Conservation (phyloP, 2,888 invertebrate genomes). For the Phlogophora meticulosa region DNA sequence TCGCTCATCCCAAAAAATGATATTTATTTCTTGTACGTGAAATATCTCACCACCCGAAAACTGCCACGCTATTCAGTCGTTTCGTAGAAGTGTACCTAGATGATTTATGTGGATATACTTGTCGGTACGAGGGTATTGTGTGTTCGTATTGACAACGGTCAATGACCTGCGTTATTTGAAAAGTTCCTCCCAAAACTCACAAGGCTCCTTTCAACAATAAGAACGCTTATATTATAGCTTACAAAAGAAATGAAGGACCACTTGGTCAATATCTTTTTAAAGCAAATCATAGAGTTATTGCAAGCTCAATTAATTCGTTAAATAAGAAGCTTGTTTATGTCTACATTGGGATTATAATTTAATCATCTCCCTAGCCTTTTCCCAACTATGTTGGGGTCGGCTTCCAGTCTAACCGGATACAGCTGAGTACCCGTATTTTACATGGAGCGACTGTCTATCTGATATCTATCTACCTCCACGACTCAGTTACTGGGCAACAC, state of each 20-base stretch:
- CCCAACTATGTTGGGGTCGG: too few species aligned
- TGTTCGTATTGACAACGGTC: conserved; percentile 14
- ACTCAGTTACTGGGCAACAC: too few species aligned
- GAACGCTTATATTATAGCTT: conserved; percentile 5
- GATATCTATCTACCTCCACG: too few species aligned
- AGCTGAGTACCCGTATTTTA: too few species aligned
- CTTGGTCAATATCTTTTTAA: too few species aligned
- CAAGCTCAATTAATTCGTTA: too few species aligned
- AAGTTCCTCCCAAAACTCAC: conserved; percentile 2
- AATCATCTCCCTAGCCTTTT: too few species aligned
- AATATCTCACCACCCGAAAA: conserved; percentile 9
- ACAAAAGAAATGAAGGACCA: background rate
- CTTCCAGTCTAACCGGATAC: too few species aligned
- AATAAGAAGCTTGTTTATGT: too few species aligned
- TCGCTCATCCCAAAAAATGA: background rate
- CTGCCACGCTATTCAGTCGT: conserved; percentile 14
- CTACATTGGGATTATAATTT: too few species aligned
- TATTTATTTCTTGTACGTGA: conserved; percentile 24
- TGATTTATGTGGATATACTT: conserved; percentile 31
- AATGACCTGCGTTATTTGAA: conserved; percentile 15
- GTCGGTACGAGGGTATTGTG: conserved; percentile 10
- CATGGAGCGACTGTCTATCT: too few species aligned
- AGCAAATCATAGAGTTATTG: too few species aligned
- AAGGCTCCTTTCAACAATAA: conserved; percentile 4
- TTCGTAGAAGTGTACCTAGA: conserved; percentile 23